Conservation (phyloP, 2,888 invertebrate species). For the Drosophila longiperda region DNA sequence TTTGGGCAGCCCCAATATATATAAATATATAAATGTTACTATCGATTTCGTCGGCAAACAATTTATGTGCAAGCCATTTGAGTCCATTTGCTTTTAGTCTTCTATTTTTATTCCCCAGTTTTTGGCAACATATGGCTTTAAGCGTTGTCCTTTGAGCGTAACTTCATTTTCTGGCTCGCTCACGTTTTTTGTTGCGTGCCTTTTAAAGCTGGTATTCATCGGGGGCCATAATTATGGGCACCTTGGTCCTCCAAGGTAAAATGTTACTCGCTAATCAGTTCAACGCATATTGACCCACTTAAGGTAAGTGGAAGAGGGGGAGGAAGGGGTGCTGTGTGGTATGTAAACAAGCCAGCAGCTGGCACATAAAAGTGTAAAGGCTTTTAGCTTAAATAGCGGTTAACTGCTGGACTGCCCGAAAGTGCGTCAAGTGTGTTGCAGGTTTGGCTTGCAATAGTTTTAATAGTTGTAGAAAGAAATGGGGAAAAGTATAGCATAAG, state of each 20-base stretch:
- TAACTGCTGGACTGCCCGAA: neutral
- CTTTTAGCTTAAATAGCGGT: constrained; percentile 39
- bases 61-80: constrained; percentile 36
- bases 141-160: constrained; percentile 16
- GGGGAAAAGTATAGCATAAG: neutral
- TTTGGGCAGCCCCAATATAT: constrained; percentile 19
- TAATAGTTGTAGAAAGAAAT: neutral
- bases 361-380: constrained; percentile 44
- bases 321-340: neutral
- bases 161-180: neutral
- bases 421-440: neutral
- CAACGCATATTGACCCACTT: constrained; percentile 78
- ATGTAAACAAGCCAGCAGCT: constrained; percentile 61
- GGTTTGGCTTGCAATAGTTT: neutral
- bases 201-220: constrained; percentile 36
- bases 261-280: constrained; percentile 70
- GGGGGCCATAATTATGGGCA: constrained; percentile 44
- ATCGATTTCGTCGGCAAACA: constrained; percentile 47
- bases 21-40: constrained; percentile 15
- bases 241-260: constrained; percentile 23
- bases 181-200: constrained; percentile 10
- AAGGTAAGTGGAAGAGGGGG: neutral
- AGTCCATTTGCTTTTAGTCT: constrained; percentile 1
- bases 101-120: neutral
- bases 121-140: constrained; percentile 44